These are phyloP conservation scores for Gambelia wislizenii DNA, from an alignment of 2,797 vertebrate genomes.

Conservation along the genomic window DNA sequence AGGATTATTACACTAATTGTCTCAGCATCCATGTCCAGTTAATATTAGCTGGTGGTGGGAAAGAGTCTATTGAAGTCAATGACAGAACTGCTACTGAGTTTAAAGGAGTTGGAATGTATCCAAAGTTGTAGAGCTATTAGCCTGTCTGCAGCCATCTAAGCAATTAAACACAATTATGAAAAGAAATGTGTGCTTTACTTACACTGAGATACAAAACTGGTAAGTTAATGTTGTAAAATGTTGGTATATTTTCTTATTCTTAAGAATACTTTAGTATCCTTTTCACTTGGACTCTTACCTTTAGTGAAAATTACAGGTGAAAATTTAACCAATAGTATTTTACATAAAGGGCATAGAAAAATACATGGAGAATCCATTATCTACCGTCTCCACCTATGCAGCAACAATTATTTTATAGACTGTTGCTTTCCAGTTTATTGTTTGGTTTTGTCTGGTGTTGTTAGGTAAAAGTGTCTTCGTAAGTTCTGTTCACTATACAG, in stretches of 20 bases:
- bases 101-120: neutral
- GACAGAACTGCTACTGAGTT: neutral
- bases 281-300: neutral
- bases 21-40: neutral
- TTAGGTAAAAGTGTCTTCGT: neutral
- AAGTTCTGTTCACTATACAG: neutral
- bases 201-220: neutral
- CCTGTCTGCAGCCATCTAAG: neutral
- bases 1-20: slow-evolving; percentile 16
- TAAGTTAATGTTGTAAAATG: neutral
- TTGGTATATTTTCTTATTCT: neutral
- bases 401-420: neutral
- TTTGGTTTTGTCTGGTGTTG: neutral
- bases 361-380: neutral
- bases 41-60: neutral
- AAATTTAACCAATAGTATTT: neutral
- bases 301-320: neutral
- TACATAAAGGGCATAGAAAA: neutral
- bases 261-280: neutral
- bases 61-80: neutral
- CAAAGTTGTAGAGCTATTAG: neutral
- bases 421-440: neutral
- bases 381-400: neutral
- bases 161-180: neutral
- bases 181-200: neutral